phyloP scores from a whole-genome alignment of 2,888 invertebrate genomes.

The Brenthis ino region DNA sequence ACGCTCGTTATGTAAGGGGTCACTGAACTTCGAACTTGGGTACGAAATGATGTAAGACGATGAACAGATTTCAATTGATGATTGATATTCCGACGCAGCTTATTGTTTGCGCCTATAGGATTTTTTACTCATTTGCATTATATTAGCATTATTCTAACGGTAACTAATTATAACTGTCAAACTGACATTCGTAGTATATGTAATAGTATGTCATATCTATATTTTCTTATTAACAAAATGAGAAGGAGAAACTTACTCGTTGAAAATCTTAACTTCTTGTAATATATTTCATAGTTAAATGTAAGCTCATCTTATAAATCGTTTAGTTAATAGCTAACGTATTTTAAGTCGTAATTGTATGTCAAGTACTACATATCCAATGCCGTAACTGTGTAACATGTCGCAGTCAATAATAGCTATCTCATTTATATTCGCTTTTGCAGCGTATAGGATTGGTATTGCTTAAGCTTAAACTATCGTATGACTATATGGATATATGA shows the following conservation, averaged over 20 bases:
- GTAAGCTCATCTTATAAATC: slow-evolving; percentile 36
- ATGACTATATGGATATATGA: background rate
- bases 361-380: slow-evolving; percentile 37
- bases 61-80: slow-evolving; percentile 13
- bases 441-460: slow-evolving; percentile 11
- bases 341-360: slow-evolving; percentile 40
- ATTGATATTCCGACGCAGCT: slow-evolving; percentile 3
- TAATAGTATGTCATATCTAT: no score
- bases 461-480: background rate
- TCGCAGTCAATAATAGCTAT: slow-evolving; percentile 19
- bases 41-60: slow-evolving; percentile 28
- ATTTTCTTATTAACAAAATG: background rate
- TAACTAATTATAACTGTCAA: no score
- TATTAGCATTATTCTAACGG: no score
- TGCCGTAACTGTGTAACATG: slow-evolving; percentile 29
- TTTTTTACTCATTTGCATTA: no score
- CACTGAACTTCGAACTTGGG: slow-evolving; percentile 47
- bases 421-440: slow-evolving; percentile 24
- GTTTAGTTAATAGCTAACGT: slow-evolving; percentile 33
- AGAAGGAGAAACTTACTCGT: slow-evolving; percentile 1
- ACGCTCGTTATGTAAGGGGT: slow-evolving; percentile 46
- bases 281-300: slow-evolving; percentile 33
- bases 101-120: background rate
- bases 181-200: no score
- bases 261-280: slow-evolving; percentile 12